A percentile compares a stretch with the other conserved stretches of the same genome.
Evolutionary conservation across 2,888 invertebrate species (phyloP).

Genomic region (Rhyacophila evoluta): DNA sequence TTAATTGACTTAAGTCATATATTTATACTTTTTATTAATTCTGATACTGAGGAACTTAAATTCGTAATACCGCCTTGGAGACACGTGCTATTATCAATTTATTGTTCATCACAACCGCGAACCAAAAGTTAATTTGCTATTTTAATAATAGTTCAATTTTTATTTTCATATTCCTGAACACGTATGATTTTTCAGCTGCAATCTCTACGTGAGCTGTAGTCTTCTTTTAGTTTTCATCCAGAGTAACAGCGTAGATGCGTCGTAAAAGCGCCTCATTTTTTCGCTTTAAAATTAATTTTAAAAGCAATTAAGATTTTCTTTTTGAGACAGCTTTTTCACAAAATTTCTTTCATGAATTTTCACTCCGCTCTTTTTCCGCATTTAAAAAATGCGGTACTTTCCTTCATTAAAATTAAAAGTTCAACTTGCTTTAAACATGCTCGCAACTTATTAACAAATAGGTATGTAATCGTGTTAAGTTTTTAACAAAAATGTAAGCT

Average conservation of each 20-base stretch:
- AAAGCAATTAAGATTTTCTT: conserved; percentile 12
- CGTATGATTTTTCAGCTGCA: too few relatives aligned
- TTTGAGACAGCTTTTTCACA: neutral
- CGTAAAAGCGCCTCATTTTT: neutral
- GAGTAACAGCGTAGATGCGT: neutral
- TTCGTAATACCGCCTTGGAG: too few relatives aligned
- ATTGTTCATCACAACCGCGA: too few relatives aligned
- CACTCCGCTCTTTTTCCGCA: neutral
- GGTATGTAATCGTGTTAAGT: too few relatives aligned
- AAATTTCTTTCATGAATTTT: neutral
- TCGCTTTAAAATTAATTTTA: neutral
- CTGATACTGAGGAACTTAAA: too few relatives aligned
- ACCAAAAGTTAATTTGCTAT: too few relatives aligned
- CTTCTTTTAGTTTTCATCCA: neutral
- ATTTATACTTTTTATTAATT: too few relatives aligned
- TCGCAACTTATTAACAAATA: neutral
- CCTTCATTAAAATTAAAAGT: neutral
- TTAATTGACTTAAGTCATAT: too few relatives aligned
- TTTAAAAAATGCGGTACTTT: neutral
- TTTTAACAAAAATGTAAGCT: too few relatives aligned
- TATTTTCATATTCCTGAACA: too few relatives aligned
- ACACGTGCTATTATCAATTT: too few relatives aligned
- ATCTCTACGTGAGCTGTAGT: neutral
- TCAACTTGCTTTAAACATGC: neutral
- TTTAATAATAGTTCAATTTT: too few relatives aligned